A percentile compares a stretch with the other conserved stretches of the same genome.
Conservation (phyloP, 2,113 vertebrate genomes). For the Leucosticte australis region DNA sequence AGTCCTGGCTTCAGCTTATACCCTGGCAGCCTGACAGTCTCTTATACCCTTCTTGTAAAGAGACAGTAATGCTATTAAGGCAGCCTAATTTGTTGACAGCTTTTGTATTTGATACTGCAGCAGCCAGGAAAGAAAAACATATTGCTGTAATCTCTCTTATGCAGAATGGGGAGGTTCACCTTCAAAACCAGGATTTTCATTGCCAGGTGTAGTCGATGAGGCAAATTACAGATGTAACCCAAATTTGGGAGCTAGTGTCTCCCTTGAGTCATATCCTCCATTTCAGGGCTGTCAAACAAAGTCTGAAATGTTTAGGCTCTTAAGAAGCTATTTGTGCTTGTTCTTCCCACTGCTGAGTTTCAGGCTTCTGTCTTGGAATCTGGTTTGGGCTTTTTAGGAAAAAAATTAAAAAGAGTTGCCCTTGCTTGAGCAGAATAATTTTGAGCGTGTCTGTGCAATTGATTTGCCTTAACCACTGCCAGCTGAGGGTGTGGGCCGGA, state of each 20-base stretch:
- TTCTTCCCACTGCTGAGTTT: background rate
- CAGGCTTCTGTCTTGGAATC: conserved; percentile 8
- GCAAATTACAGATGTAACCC: background rate
- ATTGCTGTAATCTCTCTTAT: background rate
- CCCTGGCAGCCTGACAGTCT: conserved; percentile 22
- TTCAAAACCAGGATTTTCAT: conserved; percentile 31
- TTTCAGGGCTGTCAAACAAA: background rate
- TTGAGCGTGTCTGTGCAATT: background rate
- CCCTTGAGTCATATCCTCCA: background rate
- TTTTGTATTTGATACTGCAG: conserved; percentile 11
- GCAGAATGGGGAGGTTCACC: background rate
- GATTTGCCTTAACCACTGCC: background rate
- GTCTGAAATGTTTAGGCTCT: background rate
- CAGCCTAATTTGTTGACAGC: conserved; percentile 45
- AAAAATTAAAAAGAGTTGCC: background rate
- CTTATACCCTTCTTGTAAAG: background rate
- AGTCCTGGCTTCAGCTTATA: conserved; percentile 18
- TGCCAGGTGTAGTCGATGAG: background rate
- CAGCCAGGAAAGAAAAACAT: background rate
- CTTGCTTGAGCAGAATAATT: background rate
- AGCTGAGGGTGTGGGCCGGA: background rate
- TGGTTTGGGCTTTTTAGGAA: conserved; percentile 18
- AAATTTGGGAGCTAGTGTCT: background rate
- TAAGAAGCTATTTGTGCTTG: background rate
- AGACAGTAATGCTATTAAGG: conserved; percentile 35